A percentile compares a stretch with the other conserved stretches of the same genome.
Evolutionary conservation across 2,797 vertebrate species (phyloP).

Genomic region (Neosilurus hyrtlii): DNA sequence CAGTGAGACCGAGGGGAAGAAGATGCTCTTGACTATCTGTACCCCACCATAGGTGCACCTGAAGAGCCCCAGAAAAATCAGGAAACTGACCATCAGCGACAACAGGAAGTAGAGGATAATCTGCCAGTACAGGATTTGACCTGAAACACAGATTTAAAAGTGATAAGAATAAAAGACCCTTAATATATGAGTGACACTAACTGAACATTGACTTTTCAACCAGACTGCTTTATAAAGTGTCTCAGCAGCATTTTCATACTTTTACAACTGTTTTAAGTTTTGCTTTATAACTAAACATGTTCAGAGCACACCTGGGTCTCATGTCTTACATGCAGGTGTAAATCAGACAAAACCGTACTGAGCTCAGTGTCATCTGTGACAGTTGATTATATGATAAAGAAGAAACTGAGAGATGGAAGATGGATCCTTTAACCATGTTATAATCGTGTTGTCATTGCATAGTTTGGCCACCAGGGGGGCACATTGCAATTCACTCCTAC

Average conservation of each 20-base stretch:
- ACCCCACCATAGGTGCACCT: constrained; percentile 38
- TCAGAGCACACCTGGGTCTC: no score
- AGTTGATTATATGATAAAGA: no score
- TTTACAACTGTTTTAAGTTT: background rate
- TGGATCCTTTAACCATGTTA: no score
- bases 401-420: no score
- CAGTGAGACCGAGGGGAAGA: constrained; percentile 60
- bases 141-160: constrained; percentile 49
- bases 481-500: no score
- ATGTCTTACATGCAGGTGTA: background rate
- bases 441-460: no score
- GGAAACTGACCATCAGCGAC: constrained; percentile 58
- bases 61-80: constrained; percentile 38
- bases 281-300: background rate
- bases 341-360: background rate
- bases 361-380: no score
- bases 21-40: constrained; percentile 49
- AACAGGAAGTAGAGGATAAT: constrained; percentile 61
- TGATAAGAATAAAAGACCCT: background rate
- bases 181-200: no score
- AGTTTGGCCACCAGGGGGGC: no score
- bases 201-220: background rate
- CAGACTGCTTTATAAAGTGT: background rate
- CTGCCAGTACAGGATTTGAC: constrained; percentile 60
- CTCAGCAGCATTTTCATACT: background rate